These are phyloP conservation scores for Diarsia mendica DNA, from an alignment of 2,888 invertebrate genomes.

Conservation along the genomic window DNA sequence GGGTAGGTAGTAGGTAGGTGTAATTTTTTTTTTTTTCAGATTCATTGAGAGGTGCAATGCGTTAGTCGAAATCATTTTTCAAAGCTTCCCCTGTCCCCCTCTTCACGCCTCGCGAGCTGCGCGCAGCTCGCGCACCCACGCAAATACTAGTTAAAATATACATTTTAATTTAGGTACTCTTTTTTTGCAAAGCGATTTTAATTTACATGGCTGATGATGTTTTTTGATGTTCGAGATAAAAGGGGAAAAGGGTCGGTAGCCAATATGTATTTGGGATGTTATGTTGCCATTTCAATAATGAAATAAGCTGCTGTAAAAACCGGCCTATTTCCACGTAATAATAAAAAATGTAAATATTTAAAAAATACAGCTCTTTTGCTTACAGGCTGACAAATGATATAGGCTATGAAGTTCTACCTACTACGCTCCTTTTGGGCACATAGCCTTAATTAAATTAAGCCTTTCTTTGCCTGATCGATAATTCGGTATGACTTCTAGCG, in stretches of 20 bases:
- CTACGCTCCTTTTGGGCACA: background rate
- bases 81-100: too few relatives aligned
- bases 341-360: background rate
- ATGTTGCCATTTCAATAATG: constrained; percentile 1
- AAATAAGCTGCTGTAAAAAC: background rate
- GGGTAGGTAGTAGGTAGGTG: too few relatives aligned
- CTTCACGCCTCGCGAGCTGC: too few relatives aligned
- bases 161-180: constrained; percentile 53
- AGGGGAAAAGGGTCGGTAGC: constrained; percentile 2
- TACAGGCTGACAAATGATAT: background rate
- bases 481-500: background rate
- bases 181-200: constrained; percentile 48
- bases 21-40: too few relatives aligned
- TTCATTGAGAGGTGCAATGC: too few relatives aligned
- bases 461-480: background rate
- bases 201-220: constrained; percentile 31
- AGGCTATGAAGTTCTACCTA: background rate
- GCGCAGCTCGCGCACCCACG: too few relatives aligned
- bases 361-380: background rate
- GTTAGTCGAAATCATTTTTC: too few relatives aligned
- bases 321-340: background rate
- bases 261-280: constrained; percentile 3
- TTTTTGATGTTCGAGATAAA: constrained; percentile 47
- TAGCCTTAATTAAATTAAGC: background rate
- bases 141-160: too few relatives aligned